Base-by-base conservation (phyloP, 2,113 vertebrate genomes). In the Xiphorhynchus elegans region DNA sequence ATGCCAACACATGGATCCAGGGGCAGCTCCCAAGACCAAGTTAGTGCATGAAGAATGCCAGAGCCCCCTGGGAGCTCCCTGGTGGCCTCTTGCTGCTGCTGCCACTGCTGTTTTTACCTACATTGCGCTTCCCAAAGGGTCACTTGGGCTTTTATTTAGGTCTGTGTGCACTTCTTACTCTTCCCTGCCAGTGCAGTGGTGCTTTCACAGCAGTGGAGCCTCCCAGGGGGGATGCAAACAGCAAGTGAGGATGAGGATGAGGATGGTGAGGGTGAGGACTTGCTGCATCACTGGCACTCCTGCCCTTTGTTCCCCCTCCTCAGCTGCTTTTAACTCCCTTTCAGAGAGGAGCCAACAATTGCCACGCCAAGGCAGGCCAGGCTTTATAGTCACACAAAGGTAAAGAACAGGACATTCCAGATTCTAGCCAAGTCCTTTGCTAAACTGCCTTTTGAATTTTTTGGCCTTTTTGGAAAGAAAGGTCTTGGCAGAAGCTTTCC, bases 111-210 rank as follows among this genome's bases (percentile, higher is more conserved):
- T 7, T 18, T 46, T 46, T 9, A 46, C 17, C 7, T 19, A 19
- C 44, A 19, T 19, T 46, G 44, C 44, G 29, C n/a, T 49, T 66
- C 17, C 55, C 53, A 3, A 9, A 24, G 24, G 7, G 19, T 18
- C 21, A 17, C 24, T 40, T 0, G 1, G 50, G 14, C 11, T 53
- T 53, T 29, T 42, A 4, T 13, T 40, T 17, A 37, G 33, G 2
- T 17, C 14, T 47, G 14, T 28, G 50, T 66, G 15, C 1, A 9
- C 37, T 49, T 37, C 9, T 37, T 2, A 5, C 26, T 52, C 40
- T 44, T 47, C 11, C 13, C 21, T 66, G n/a, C 11, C 59, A 4
- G 1, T 1, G 0, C 39, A 16, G 28, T 0, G 39, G 16, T 25
- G 6, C 18, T n/a, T 59, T 6, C 31, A 29, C 42, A 16, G 2